Base-by-base conservation (phyloP, 2,113 vertebrate genomes). In the Hippocampus zosterae region DNA sequence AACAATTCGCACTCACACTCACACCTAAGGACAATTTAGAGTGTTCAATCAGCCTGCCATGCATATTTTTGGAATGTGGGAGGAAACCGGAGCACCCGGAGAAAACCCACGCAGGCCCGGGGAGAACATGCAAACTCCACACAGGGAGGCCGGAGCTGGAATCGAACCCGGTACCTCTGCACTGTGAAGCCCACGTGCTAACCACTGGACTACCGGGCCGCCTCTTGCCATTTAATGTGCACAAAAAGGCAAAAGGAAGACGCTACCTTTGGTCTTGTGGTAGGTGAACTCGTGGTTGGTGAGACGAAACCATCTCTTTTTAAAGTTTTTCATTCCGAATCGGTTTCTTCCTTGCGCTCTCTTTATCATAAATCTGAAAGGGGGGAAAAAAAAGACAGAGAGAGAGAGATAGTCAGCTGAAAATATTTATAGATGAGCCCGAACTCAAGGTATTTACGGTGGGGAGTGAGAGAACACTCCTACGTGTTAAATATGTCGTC, bases 281-380 rank as follows among this genome's bases (percentile, higher is more conserved):
- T 99, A 99, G 37, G 97, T 98, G 73, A 98, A 97, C 81, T 99
- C 96, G 2, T 98, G 96, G 83, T 99, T 99, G 50, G 95, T 98
- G 77, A 99, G 91, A 50, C 95, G 95, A 88, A 99, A 98, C 97
- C 97, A 99, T 72, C 97, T 92, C 83, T 96, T 98, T 90, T 99
- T 99, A 84, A 99, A 99, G 84, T 99, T 99, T 89, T 98, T 99
- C 92, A 97, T 95, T 33, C 97, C 96, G 69, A 99, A 98, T 8
- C 96, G 93, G 67, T 98, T 99, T 67, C 97, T 95, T 53, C 97
- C 97, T 75, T 99, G 97, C 0, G 97, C 97, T 84, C 97, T 89
- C 88, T 99, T 99, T 69, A 98, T 98, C 96, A 99, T 98, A 83
- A 98, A 95, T 83, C 97, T 99, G 81, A 27, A 37, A 27, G 46